These are phyloP conservation scores for Amphilophus citrinellus DNA, from an alignment of 2,113 vertebrate species.

Conservation along the genomic window DNA sequence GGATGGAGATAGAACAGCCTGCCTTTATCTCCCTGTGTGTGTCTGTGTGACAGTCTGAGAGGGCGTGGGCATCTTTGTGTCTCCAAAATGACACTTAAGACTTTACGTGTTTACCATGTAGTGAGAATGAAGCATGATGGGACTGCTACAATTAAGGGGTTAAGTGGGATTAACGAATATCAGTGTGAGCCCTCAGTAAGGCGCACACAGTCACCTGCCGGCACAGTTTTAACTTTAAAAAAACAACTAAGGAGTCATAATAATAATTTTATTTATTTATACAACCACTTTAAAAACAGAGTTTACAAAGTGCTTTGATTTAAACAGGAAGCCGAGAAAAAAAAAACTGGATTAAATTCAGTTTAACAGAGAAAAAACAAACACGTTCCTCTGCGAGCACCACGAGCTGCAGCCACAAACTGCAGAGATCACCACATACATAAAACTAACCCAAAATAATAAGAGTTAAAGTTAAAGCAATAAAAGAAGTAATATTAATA, in stretches of 20 bases:
- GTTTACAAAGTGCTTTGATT: background rate
- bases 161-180: background rate
- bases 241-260: background rate
- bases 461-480: background rate
- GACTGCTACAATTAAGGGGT: slow-evolving; percentile 7
- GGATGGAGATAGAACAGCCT: slow-evolving; percentile 24
- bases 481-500: background rate
- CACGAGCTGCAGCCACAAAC: background rate
- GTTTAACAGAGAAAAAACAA: slow-evolving; percentile 2
- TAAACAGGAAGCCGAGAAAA: background rate
- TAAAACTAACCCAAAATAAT: background rate
- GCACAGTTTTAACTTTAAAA: background rate
- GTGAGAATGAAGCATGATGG: background rate
- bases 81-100: slow-evolving; percentile 6
- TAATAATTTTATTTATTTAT: background rate
- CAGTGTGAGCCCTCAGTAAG: background rate
- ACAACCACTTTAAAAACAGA: background rate
- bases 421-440: background rate
- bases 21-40: slow-evolving; percentile 15
- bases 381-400: background rate
- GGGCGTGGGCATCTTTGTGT: slow-evolving; percentile 14
- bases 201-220: background rate
- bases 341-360: background rate
- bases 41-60: slow-evolving; percentile 15
- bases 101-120: background rate